Percentiles rank a stretch among this genome's conserved stretches.
phyloP scores from a whole-genome alignment of 2,888 invertebrate species.

The Anaspis maculata region DNA sequence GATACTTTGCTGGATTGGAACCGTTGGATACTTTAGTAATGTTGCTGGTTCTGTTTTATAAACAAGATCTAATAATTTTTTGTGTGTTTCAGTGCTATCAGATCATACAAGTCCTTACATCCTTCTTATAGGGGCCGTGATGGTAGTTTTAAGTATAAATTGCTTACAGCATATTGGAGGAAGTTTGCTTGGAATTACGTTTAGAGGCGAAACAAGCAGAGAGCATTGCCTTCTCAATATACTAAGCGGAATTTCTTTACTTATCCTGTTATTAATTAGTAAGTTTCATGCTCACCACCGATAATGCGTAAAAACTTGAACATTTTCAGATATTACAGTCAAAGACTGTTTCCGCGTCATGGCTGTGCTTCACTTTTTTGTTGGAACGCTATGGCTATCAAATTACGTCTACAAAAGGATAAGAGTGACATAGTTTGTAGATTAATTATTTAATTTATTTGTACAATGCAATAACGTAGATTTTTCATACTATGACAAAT shows the following conservation, averaged over 20 bases:
- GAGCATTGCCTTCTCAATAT: conserved; percentile 29
- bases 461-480: conserved; percentile 1
- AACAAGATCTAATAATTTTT: too few species aligned
- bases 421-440: conserved; percentile 11
- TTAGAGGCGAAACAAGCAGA: conserved; percentile 30
- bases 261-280: conserved; percentile 32
- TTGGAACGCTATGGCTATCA: conserved; percentile 35
- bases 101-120: too few species aligned
- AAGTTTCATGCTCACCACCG: conserved; percentile 20
- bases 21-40: conserved; percentile 51
- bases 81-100: too few species aligned
- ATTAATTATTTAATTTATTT: conserved; percentile 9
- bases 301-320: too few species aligned
- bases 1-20: conserved; percentile 45
- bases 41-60: too few species aligned
- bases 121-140: conserved; percentile 35
- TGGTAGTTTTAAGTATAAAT: conserved; percentile 32
- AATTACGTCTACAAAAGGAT: conserved; percentile 37
- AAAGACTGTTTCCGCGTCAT: conserved; percentile 34
- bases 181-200: conserved; percentile 31
- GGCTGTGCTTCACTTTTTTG: conserved; percentile 35
- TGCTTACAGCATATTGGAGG: conserved; percentile 31
- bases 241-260: conserved; percentile 27
- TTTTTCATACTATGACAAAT: too few species aligned
- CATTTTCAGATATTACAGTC: conserved; percentile 34